Percentiles rank a stretch among this genome's conserved stretches.
phyloP scores from a whole-genome alignment of 1,140 invertebrate species.

The Drosophila punjabiensis region DNA sequence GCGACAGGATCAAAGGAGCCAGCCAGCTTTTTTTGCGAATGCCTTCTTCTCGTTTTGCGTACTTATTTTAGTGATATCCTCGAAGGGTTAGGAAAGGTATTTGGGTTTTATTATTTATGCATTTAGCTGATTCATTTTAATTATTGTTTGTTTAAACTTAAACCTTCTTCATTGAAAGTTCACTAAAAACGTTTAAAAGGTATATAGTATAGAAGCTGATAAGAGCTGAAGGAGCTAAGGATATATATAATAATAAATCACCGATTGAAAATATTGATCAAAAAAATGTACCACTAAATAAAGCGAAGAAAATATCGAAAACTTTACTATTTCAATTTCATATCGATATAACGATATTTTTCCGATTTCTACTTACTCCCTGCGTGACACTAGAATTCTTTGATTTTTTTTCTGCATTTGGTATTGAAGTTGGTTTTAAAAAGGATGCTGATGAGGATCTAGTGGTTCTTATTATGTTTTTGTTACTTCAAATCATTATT shows the following conservation, averaged over 20 bases:
- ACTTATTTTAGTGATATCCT: constrained; percentile 17
- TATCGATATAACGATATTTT: background rate
- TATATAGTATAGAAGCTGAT: background rate
- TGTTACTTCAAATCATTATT: background rate
- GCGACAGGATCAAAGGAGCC: constrained; percentile 76
- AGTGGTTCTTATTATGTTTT: background rate
- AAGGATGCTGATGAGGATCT: no score
- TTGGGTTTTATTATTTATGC: background rate
- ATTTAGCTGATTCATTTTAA: no score
- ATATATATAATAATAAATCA: no score
- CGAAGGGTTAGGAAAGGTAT: background rate
- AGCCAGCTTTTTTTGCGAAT: constrained; percentile 6
- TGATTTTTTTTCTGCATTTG: no score
- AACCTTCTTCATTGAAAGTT: background rate
- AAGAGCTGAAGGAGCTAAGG: background rate
- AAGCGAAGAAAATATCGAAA: background rate
- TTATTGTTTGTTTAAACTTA: background rate
- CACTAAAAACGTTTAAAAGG: background rate
- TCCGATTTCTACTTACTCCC: no score
- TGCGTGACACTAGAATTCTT: no score
- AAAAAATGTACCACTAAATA: background rate
- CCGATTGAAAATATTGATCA: no score
- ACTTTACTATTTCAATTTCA: background rate
- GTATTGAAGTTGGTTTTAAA: no score
- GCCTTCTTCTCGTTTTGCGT: constrained; percentile 8